A percentile compares a stretch with the other conserved stretches of the same genome.
Conservation (phyloP, 2,113 vertebrate species). For the Chloebia gouldiae region DNA sequence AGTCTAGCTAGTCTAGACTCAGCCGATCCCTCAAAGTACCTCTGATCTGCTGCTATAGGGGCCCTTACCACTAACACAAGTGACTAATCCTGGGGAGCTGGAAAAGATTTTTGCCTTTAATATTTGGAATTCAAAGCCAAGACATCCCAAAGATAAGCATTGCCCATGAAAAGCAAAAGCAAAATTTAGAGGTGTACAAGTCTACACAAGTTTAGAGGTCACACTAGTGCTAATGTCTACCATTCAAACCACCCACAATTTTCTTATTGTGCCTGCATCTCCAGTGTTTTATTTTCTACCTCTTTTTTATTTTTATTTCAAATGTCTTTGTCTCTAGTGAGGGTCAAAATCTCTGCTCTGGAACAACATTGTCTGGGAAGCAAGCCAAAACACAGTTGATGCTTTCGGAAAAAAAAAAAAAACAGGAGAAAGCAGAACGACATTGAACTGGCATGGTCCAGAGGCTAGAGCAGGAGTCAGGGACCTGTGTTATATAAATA, state of each 20-base stretch:
- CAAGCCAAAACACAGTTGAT: conserved; percentile 37
- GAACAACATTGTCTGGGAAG: conserved; percentile 39
- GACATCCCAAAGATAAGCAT: background rate
- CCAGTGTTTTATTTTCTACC: background rate
- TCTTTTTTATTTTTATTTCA: conserved; percentile 10
- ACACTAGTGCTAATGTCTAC: background rate
- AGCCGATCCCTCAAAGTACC: background rate
- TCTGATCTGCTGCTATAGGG: background rate
- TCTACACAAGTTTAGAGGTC: background rate
- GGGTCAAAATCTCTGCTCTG: conserved; percentile 37
- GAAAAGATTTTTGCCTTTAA: background rate
- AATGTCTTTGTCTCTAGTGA: background rate
- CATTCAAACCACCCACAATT: background rate
- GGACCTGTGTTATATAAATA: conserved; percentile 33
- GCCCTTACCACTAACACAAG: background rate
- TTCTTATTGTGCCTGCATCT: background rate
- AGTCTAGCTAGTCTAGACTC: background rate
- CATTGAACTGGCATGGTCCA: conserved; percentile 10
- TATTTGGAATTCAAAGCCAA: background rate
- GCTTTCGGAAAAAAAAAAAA: conserved; percentile 43
- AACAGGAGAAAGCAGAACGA: background rate
- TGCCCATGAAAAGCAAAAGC: background rate
- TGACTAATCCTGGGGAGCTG: background rate
- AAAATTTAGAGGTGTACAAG: background rate
- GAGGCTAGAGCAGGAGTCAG: conserved; percentile 32